Base-by-base conservation (phyloP, 2,888 invertebrate species). In the Lasioglossum villosulum region DNA sequence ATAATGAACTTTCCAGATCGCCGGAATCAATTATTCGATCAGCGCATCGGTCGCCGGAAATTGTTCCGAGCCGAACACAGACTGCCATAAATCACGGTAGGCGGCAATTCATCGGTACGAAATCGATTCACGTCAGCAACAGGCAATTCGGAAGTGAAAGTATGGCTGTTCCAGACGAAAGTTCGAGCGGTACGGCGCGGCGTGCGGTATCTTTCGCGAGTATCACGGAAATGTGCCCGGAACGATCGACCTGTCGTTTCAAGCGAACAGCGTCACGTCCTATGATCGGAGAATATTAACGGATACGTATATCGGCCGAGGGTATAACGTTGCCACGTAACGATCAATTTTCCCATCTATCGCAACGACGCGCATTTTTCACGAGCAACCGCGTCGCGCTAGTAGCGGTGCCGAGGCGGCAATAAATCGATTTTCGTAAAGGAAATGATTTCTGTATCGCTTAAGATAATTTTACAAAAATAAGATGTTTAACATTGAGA, bases 331-430 rank as follows among this genome's bases (percentile, higher is more conserved):
- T 66, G 4, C n/a, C 48, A 4, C n/a, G 16, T 71, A 78, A 81
- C 45, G 59, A 78, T 63, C 75, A 39, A 80, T 80, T 75, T 71
- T 12, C 70, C 70, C 0, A 19, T 52, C 52, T n/a, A 27, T 12
- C n/a, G 23, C 34, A 30, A 19, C 23, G 16, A 4, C 5, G 45
- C 5, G 34, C 48, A 8, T 68, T 56, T 52, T 52, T 66, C 52
- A 12, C 72, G 45, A 16, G 52, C 48, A 6, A n/a, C 19, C 19
- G 45, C 48, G 6, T 19, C 42, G 45, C 14, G 4, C 42, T n/a
- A 3, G 12, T 2, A 19, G 19, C 5, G 19, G 48, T 19, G 1
- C 48, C 48, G 5, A 48, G 48, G 48, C 48, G 19, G 48, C 45
- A 48, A 48, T 6, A 23, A 48, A 6, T 23, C 19, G 19, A 48